Base-by-base conservation (phyloP, 2,888 invertebrate genomes). In the Pasiphila rectangulata region DNA sequence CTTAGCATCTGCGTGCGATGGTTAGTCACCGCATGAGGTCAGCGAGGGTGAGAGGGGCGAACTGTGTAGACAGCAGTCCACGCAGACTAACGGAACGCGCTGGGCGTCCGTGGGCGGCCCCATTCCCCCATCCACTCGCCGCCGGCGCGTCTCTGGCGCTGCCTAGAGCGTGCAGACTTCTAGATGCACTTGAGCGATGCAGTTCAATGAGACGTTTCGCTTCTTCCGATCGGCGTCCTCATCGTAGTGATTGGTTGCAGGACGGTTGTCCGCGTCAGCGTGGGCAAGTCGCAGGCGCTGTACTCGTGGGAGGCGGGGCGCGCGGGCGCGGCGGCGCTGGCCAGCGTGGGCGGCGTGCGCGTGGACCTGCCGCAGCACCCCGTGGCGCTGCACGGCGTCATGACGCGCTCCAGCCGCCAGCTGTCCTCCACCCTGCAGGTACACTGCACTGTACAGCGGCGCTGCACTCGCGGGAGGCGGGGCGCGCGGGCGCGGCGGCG, bases 351-450 rank as follows among this genome's bases (percentile, higher is more conserved):
- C 0, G 94, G 95, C 7, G 94, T 98, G 1, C 93, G 95, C 55
- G 94, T 98, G 43, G 98, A 98, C 79, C 97, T 99, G 70, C 99
- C 99, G 2, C 98, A 99, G 82, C 98, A 99, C 87, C 99, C 99
- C 0, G 98, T 98, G 0, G 98, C 96, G 4, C 87, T 99, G 61
- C 99, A 99, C 82, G 98, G 98, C 38, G 98, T 99, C 95, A 98
- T 99, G 93, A 97, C 97, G 0, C 91, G 98, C 60, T 96, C 97
- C 55, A 96, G 97, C 52, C 94, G 97, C 57, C 96, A 98, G 70
- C 89, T 98, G 29, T 97, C 97, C 4, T 95, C 95, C 7, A 98
- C 98, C 0, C 83, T 98, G 41, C 98, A 98, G 91, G 47, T 43
- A 32, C 13, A 1, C 6, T 27, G 5, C 4, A 12, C 4, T 4